phyloP scores from a whole-genome alignment of 2,797 vertebrate species.

The Tamandua tetradactyla region DNA sequence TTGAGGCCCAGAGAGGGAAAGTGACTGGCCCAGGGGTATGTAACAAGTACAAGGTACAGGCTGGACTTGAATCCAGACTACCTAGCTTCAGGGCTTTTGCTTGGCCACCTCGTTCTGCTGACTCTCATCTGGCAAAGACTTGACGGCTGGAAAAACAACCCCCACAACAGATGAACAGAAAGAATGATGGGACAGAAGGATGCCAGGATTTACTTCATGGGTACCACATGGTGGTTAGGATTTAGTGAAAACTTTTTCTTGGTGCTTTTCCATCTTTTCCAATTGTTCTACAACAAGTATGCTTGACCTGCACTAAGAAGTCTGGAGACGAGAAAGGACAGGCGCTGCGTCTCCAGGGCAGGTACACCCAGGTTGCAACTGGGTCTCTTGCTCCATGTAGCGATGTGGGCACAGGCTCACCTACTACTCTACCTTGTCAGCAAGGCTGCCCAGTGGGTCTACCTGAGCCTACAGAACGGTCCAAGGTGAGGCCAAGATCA shows the following conservation, averaged over 20 bases:
- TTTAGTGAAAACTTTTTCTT: neutral
- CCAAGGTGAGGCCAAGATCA: neutral
- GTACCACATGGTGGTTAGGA: neutral
- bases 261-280: neutral
- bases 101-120: neutral
- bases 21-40: neutral
- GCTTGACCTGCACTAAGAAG: neutral
- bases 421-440: too few relatives aligned
- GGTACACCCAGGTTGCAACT: neutral
- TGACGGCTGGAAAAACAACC: neutral
- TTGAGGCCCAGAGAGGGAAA: neutral
- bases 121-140: neutral
- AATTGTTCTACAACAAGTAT: neutral
- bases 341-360: rapidly evolving
- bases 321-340: rapidly evolving
- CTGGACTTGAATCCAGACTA: neutral
- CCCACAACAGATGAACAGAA: neutral
- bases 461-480: neutral
- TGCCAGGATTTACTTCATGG: neutral
- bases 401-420: neutral
- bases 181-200: neutral
- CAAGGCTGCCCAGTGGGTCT: neutral
- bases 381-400: neutral
- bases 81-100: neutral
- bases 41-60: neutral